These are phyloP conservation scores for Zaprionus ghesquierei DNA, from an alignment of 1,140 invertebrate species.

Conservation along the genomic window DNA sequence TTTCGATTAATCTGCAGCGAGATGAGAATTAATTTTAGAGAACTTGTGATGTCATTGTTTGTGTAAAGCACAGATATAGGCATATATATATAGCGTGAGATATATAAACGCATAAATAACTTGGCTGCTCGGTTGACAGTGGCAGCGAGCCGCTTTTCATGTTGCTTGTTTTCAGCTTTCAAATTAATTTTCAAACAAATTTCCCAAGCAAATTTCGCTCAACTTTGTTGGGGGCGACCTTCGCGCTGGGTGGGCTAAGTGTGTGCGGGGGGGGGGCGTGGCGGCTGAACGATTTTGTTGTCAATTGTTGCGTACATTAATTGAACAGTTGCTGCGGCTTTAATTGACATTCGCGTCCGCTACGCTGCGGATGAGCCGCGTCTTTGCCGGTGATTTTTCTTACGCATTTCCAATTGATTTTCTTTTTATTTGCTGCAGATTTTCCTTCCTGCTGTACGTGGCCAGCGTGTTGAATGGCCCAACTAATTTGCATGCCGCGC, in stretches of 20 bases:
- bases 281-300: conserved; percentile 42
- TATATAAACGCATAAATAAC: conserved; percentile 18
- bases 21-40: conserved; percentile 22
- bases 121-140: conserved; percentile 30
- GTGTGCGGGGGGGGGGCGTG: not conserved
- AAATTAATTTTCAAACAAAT: conserved; percentile 38
- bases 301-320: conserved; percentile 67
- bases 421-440: conserved; percentile 26
- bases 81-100: conserved; percentile 3
- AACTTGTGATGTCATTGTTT: conserved; percentile 20
- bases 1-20: conserved; percentile 13
- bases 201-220: conserved; percentile 9
- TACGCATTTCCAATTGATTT: conserved; percentile 56
- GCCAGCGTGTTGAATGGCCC: conserved; percentile 49
- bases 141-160: conserved; percentile 24
- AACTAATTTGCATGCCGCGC: conserved; percentile 61
- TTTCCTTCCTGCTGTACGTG: not conserved
- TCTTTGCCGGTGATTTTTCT: conserved; percentile 2
- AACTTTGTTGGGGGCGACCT: conserved; percentile 26
- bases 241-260: conserved; percentile 27
- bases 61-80: not conserved
- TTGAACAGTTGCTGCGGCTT: conserved; percentile 54
- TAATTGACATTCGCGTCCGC: conserved; percentile 44
- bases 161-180: conserved; percentile 16
- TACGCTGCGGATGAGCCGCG: not conserved